phyloP scores from a whole-genome alignment of 2,888 invertebrate genomes.

The Toxonevra muliebris region DNA sequence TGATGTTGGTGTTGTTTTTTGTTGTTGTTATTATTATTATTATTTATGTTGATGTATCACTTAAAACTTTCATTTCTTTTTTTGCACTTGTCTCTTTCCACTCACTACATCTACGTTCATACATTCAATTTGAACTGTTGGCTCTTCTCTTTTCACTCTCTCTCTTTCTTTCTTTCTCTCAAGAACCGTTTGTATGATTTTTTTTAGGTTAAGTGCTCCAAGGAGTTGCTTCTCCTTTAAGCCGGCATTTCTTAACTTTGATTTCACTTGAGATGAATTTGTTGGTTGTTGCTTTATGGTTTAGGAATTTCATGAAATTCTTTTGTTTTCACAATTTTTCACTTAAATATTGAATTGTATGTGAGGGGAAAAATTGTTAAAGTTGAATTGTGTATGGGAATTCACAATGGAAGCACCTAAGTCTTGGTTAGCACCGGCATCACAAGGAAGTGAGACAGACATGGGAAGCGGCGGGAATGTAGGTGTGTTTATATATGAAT shows the following conservation, averaged over 20 bases:
- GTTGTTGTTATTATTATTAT: not conserved
- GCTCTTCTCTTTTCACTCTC: too few relatives aligned
- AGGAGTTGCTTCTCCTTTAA: constrained; percentile 29
- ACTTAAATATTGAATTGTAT: too few relatives aligned
- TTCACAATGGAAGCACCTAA: too few relatives aligned
- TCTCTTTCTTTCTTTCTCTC: too few relatives aligned
- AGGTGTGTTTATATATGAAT: not conserved
- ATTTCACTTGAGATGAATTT: too few relatives aligned
- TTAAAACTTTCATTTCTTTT: not conserved
- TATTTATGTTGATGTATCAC: not conserved
- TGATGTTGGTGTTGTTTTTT: not conserved
- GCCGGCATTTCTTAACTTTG: not conserved
- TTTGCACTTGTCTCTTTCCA: not conserved
- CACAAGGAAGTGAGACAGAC: not conserved
- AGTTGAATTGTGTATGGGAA: too few relatives aligned
- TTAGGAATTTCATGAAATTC: too few relatives aligned
- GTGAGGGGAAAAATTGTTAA: too few relatives aligned
- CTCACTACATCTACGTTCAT: not conserved
- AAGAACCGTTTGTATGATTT: constrained; percentile 9
- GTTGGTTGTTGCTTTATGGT: too few relatives aligned
- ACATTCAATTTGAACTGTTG: too few relatives aligned
- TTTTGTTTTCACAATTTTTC: too few relatives aligned
- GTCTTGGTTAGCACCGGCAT: too few relatives aligned
- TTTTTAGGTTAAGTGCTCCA: constrained; percentile 36
- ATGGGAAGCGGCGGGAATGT: not conserved